Evolutionary conservation across 2,797 vertebrate genomes (phyloP), one percentile per base, ranked within the genome.

Genomic region (Myotis daubentonii): DNA sequence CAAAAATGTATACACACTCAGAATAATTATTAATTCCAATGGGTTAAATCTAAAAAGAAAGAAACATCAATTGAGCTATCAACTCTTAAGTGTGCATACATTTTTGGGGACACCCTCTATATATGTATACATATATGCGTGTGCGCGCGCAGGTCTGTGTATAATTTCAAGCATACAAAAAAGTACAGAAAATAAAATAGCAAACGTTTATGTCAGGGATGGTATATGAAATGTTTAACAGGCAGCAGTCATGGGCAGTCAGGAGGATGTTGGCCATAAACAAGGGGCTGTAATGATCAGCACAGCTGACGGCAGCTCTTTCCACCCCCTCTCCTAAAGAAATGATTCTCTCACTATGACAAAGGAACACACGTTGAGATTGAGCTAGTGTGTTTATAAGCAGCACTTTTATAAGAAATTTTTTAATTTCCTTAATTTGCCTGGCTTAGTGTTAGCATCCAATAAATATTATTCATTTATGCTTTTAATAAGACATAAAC

Each of bases 131-230:
- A 47, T 2, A 72, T 3, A 15, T 20, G n/a, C n/a, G 20, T 57
- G 2, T 44, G 12, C 86, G 15, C 44, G 4, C 22, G 1, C 20
- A 55, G 30, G 20, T 33, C 75, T 41, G 6, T 57, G 28, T 76
- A 5, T 79, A 60, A 86, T 85, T 91, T 70, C 55, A 90, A 74
- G 55, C 15, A 66, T 41, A 23, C 16, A 83, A 60, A 81, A 70
- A 91, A 89, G n/a, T 20, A 89, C 71, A 78, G 23, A 79, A 38
- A 76, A 60, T 36, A 62, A 90, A 93, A 70, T 47, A 82, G n/a
- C 62, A 94, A 89, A 86, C 7, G 7, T 1, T 85, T 41, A 57
- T 49, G 23, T 78, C 41, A 57, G 51, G 30, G 23, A 80, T 71
- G 41, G n/a, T 83, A 75, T n/a, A n/a, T 79, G 66, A 74, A 83